A percentile compares a stretch with the other conserved stretches of the same genome.
Evolutionary conservation across 2,113 vertebrate genomes (phyloP).

Genomic region (Cheirogaleus medius): DNA sequence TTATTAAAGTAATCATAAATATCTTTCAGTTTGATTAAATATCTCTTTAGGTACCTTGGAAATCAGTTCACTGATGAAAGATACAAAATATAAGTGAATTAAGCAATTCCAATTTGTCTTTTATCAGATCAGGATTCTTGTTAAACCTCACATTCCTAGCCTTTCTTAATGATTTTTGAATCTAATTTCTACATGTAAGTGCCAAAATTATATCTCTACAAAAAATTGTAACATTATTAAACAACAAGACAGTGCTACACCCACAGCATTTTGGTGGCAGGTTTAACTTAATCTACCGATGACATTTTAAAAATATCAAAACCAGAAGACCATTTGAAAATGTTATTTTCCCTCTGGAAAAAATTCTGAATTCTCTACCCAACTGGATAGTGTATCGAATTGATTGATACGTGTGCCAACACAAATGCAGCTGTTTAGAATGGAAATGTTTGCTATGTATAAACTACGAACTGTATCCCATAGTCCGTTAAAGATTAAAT

Average conservation of each 20-base stretch:
- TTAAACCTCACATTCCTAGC: not conserved
- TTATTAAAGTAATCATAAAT: not conserved
- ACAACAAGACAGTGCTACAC: not conserved
- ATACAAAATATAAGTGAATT: not conserved
- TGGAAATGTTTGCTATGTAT: not conserved
- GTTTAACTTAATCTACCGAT: not conserved
- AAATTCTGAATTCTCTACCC: not conserved
- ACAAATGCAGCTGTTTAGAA: constrained; percentile 45
- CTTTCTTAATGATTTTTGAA: not conserved
- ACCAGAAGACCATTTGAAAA: constrained; percentile 27
- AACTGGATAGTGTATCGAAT: not conserved
- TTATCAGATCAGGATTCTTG: not conserved
- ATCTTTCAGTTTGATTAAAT: not conserved
- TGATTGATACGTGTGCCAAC: not conserved
- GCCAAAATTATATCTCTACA: not conserved
- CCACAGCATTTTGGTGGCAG: not conserved
- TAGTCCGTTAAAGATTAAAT: not conserved
- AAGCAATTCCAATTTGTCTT: not conserved
- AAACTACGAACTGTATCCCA: not conserved
- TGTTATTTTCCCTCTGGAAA: not conserved
- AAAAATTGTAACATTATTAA: not conserved
- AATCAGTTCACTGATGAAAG: not conserved
- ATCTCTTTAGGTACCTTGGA: not conserved
- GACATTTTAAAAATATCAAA: constrained; percentile 11
- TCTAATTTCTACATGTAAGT: not conserved